Evolutionary conservation across 2,113 vertebrate genomes (phyloP).

Genomic region (Heterotis niloticus): DNA sequence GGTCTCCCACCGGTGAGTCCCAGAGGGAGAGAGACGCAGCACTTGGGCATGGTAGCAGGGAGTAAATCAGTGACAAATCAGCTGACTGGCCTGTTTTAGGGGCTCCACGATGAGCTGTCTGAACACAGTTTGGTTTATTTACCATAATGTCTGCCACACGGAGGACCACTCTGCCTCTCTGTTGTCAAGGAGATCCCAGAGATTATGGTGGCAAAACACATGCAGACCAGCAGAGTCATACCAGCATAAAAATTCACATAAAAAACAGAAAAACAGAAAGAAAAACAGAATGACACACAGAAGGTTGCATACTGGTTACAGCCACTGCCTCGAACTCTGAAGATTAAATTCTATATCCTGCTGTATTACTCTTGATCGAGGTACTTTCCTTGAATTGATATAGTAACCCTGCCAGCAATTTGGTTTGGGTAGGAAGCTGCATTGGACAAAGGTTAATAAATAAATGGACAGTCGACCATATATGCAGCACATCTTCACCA

Average conservation of each 20-base stretch:
- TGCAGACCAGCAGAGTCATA: not conserved
- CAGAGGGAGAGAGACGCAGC: no score
- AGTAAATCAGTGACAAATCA: no score
- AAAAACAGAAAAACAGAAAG: not conserved
- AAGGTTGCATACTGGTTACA: not conserved
- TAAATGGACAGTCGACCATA: no score
- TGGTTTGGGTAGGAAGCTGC: no score
- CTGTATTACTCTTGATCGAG: no score
- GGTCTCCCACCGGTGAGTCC: no score
- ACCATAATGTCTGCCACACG: not conserved
- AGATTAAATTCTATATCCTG: not conserved
- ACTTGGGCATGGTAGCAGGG: no score
- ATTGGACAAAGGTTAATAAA: no score
- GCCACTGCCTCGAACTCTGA: not conserved
- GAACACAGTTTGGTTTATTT: constrained; percentile 13
- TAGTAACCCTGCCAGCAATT: no score
- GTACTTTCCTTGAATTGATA: no score
- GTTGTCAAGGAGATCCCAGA: not conserved
- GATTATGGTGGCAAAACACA: not conserved
- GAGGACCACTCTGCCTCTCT: not conserved
- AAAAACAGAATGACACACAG: not conserved
- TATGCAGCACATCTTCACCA: no score
- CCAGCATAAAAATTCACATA: not conserved
- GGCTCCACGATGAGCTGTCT: not conserved
- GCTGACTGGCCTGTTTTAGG: no score